phyloP scores from a whole-genome alignment of 2,113 vertebrate species.

The Chlamydotis undulata region DNA sequence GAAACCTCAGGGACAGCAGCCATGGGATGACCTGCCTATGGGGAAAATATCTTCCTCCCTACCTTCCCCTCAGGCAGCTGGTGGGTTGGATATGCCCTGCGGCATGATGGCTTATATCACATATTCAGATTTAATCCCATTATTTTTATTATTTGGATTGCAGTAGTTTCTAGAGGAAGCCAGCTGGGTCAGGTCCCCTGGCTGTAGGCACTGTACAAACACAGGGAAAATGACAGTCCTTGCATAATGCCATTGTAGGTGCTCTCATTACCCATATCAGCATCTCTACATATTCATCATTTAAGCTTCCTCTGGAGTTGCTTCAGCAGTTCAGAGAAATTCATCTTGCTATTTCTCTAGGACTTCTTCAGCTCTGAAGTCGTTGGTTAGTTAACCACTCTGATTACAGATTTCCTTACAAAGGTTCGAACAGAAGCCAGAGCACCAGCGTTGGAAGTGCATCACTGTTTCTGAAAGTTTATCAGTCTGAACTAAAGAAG shows the following conservation, averaged over 20 bases:
- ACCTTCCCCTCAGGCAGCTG: constrained; percentile 37
- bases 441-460: not conserved
- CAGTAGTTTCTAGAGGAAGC: constrained; percentile 1
- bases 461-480: constrained; percentile 16
- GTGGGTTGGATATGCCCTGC: constrained; percentile 45
- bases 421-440: not conserved
- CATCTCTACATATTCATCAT: not conserved
- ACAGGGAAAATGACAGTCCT: constrained; percentile 48
- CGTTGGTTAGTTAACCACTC: not conserved
- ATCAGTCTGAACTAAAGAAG: constrained; percentile 22
- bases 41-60: constrained; percentile 16
- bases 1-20: constrained; percentile 31
- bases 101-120: not conserved
- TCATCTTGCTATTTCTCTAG: not conserved
- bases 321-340: constrained; percentile 1
- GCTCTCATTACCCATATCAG: not conserved
- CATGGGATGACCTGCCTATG: constrained; percentile 16
- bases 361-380: not conserved
- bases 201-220: constrained; percentile 9
- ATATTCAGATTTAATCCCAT: constrained; percentile 57
- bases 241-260: constrained; percentile 15
- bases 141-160: constrained; percentile 62
- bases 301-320: not conserved
- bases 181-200: constrained; percentile 57
- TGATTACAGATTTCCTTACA: not conserved